Evolutionary conservation across 2,888 invertebrate species (phyloP), one percentile per base, ranked within the genome.

Genomic region (Orthosia incerta): DNA sequence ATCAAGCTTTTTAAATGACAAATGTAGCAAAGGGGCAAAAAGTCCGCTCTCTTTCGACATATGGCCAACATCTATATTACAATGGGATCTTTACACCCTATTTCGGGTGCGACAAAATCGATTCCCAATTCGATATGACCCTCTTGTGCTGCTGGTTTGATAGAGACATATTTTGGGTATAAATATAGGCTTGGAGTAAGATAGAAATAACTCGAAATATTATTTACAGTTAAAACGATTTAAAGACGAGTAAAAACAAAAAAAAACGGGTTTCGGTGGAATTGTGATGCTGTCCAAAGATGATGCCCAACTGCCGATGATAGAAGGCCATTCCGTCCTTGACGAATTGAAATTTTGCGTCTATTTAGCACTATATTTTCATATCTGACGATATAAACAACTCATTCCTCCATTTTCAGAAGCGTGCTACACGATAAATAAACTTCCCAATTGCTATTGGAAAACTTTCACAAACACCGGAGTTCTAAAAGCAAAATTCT

Each of bases 81-180:
- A 95, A 95, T 95, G 91, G 92, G 93, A 94, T 93, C 91, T 94
- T 94, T 93, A 93, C 95, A 95, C 96, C 96, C 96, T 91, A 95
- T 94, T 94, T 93, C 92, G 95, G 92, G 93, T 93, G 94, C 91
- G 94, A 95, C 94, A 94, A 95, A 95, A 95, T 96, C 95, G 95
- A 95, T 96, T 95, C 88, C 87, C 94, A 94, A 95, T 95, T 95
- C 92, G 94, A 93, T 94, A 93, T 94, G 94, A 93, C 95, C 95
- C 95, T 94, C 92, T 89, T 91, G 89, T 90, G 90, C 87, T 92
- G 86, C 89, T 88, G 90, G 91, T 91, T 94, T 90, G 91, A 93
- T 94, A 88, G 90, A 86, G 87, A 88, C 88, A 88, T 89, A 88
- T 89, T 87, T 85, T 80, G 79, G 80, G 71, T 83, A 80, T 85